phyloP scores from a whole-genome alignment of 2,888 invertebrate genomes.

The Caenorhabditis angaria region DNA sequence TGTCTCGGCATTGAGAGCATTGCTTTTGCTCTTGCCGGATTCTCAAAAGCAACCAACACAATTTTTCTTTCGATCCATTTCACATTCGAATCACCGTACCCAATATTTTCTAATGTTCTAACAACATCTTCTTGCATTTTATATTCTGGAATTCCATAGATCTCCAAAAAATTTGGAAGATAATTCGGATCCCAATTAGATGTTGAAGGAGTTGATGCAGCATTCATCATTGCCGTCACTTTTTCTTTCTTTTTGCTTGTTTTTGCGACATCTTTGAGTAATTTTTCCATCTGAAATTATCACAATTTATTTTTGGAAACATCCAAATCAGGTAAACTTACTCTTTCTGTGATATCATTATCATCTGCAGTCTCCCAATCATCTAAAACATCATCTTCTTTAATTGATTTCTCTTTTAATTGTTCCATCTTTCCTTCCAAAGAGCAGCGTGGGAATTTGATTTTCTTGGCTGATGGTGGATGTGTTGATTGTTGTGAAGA shows the following conservation, averaged over 20 bases:
- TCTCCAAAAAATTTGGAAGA: constrained; percentile 44
- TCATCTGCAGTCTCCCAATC: constrained; percentile 44
- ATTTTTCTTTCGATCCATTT: constrained; percentile 47
- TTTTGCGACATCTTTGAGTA: constrained; percentile 33
- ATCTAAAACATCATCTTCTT: constrained; percentile 29
- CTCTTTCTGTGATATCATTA: constrained; percentile 27
- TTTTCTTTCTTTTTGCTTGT: constrained; percentile 13
- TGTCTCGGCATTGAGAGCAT: constrained; percentile 30
- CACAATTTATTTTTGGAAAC: not conserved
- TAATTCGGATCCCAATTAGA: constrained; percentile 28
- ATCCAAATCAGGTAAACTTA: not conserved
- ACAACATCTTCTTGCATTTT: constrained; percentile 47
- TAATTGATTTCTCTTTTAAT: not conserved
- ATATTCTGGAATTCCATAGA: constrained; percentile 47
- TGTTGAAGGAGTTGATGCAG: constrained; percentile 1
- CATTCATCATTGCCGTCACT: constrained; percentile 1
- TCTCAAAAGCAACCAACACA: constrained; percentile 42
- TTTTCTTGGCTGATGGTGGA: not conserved
- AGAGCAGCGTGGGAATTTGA: not conserved
- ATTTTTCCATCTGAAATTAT: constrained; percentile 33
- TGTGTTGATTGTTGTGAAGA: not conserved
- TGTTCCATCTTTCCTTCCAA: not conserved
- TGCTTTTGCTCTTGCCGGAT: constrained; percentile 16
- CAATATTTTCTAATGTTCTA: constrained; percentile 34
- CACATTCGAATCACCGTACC: constrained; percentile 34